Percentiles rank a stretch among this genome's conserved stretches.
These are phyloP conservation scores for Campoletis sonorensis DNA, from an alignment of 1,140 invertebrate species.

Conservation along the genomic window DNA sequence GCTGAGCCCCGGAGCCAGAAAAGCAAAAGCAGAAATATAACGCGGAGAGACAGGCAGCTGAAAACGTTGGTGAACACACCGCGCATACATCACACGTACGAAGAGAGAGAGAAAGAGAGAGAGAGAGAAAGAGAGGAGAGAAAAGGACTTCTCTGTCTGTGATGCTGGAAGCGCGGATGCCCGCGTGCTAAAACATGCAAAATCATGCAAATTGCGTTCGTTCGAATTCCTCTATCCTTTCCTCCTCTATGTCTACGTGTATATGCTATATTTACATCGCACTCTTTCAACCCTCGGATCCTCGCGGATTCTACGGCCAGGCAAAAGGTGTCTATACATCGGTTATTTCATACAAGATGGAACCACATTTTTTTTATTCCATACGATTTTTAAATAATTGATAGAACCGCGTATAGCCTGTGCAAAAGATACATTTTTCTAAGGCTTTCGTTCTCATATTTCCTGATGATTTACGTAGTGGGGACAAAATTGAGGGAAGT, in stretches of 20 bases:
- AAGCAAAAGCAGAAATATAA: conserved; percentile 69
- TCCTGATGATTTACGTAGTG: too few species aligned
- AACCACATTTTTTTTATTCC: too few species aligned
- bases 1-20: conserved; percentile 63
- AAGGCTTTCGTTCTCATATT: too few species aligned
- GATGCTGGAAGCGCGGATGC: conserved; percentile 19
- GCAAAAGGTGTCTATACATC: background rate
- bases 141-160: background rate
- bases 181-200: conserved; percentile 75
- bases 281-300: conserved; percentile 24
- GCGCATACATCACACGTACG: background rate
- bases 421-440: too few species aligned
- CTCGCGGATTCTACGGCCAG: conserved; percentile 2
- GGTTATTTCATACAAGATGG: background rate
- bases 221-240: conserved; percentile 55
- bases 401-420: too few species aligned
- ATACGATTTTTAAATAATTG: too few species aligned
- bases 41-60: conserved; percentile 70
- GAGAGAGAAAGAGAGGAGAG: background rate
- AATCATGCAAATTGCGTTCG: conserved; percentile 76
- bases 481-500: too few species aligned
- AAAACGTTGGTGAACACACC: conserved; percentile 61
- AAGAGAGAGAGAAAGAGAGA: background rate
- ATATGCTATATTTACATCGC: conserved; percentile 27
- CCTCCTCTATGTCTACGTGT: conserved; percentile 35